These are phyloP conservation scores for Urechis unicinctus DNA, from an alignment of 2,888 invertebrate species.

Conservation along the genomic window DNA sequence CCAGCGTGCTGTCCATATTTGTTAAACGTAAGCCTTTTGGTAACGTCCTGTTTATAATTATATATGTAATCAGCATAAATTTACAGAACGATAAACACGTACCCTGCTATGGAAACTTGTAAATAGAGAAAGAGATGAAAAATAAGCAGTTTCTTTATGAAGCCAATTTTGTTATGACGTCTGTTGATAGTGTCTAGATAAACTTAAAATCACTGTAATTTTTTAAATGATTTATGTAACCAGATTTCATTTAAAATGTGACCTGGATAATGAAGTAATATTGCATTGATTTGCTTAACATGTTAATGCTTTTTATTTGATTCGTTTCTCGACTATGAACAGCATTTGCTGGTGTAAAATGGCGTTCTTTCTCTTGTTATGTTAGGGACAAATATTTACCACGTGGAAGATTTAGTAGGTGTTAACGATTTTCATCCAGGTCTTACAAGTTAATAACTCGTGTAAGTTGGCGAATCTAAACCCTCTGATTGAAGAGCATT, in stretches of 20 bases:
- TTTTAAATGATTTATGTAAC: too few species aligned
- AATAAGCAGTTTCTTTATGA: not conserved
- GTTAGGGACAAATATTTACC: not conserved
- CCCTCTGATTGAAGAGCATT: too few species aligned
- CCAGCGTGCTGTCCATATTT: too few species aligned
- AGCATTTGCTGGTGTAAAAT: not conserved
- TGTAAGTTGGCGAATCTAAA: too few species aligned
- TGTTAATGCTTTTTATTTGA: not conserved
- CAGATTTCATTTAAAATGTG: not conserved
- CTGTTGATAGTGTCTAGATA: too few species aligned
- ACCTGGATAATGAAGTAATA: not conserved
- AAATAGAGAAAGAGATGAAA: not conserved
- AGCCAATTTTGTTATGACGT: too few species aligned
- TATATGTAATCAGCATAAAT: not conserved
- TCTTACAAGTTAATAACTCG: too few species aligned
- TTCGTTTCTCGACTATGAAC: not conserved
- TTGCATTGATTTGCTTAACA: not conserved
- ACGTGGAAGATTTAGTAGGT: not conserved
- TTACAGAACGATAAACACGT: not conserved
- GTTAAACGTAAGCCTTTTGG: too few species aligned
- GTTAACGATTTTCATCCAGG: not conserved
- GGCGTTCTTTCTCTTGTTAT: not conserved
- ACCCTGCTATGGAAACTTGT: not conserved
- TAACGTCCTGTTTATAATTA: not conserved
- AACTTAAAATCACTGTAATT: too few species aligned